Percentiles rank a stretch among this genome's conserved stretches.
Evolutionary conservation across 2,888 invertebrate species (phyloP).

Genomic region (Lepeophtheirus nordmannii): DNA sequence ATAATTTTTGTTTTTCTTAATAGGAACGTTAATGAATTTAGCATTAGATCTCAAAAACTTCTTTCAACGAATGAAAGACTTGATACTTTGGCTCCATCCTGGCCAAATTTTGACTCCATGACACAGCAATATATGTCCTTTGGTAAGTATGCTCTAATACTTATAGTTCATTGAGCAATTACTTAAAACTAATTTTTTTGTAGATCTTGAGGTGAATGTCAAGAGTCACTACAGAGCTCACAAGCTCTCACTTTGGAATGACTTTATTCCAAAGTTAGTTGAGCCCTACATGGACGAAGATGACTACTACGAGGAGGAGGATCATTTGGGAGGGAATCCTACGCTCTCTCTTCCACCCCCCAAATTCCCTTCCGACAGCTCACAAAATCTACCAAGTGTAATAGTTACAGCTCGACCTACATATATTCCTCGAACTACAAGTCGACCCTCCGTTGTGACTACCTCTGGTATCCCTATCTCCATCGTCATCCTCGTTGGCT

Average conservation of each 20-base stretch:
- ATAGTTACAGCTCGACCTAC: not conserved
- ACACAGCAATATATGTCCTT: slow-evolving; percentile 17
- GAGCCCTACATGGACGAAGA: not conserved
- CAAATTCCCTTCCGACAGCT: not conserved
- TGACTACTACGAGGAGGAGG: not conserved
- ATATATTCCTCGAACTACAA: not conserved
- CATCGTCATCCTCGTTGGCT: slow-evolving; percentile 41
- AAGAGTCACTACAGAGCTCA: slow-evolving; percentile 27
- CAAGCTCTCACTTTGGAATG: slow-evolving; percentile 28
- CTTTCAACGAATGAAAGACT: not conserved
- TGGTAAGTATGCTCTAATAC: not conserved
- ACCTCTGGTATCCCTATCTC: slow-evolving; percentile 32
- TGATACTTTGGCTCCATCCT: slow-evolving; percentile 7
- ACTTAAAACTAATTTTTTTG: not conserved
- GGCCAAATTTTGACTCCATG: slow-evolving; percentile 11
- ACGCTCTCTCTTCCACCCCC: not conserved
- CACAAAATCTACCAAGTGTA: not conserved
- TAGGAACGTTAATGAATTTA: slow-evolving; percentile 1
- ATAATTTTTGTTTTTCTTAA: not conserved
- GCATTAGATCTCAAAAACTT: slow-evolving; percentile 12
- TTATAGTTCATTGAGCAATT: not conserved
- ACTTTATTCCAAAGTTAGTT: not conserved
- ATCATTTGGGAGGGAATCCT: not conserved
- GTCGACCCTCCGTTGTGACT: slow-evolving; percentile 1
- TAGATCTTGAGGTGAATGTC: slow-evolving; percentile 27